A percentile compares a stretch with the other conserved stretches of the same genome.
phyloP scores from a whole-genome alignment of 2,113 vertebrate genomes.

The Morphnarchus princeps region DNA sequence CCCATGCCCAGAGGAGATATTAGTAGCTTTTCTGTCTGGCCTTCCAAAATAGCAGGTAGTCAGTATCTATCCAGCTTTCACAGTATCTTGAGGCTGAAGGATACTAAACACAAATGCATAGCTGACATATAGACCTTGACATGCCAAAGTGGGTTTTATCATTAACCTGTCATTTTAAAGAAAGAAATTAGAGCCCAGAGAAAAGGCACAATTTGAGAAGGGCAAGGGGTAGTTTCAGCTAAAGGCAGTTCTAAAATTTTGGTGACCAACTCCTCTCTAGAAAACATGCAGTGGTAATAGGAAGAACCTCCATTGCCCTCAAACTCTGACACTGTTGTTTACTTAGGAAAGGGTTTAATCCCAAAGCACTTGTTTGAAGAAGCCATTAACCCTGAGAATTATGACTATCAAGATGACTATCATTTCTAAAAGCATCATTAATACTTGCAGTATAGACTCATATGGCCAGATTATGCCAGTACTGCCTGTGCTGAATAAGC shows the following conservation, averaged over 20 bases:
- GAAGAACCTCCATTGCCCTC: not conserved
- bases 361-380: not conserved
- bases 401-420: not conserved
- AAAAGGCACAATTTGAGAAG: not conserved
- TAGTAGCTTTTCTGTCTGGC: not conserved
- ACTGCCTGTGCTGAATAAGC: not conserved
- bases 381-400: not conserved
- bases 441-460: not conserved
- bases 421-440: not conserved
- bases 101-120: not conserved
- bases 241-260: not conserved
- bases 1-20: not conserved
- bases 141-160: not conserved
- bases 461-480: not conserved
- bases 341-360: not conserved
- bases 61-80: not conserved
- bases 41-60: not conserved
- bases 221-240: not conserved
- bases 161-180: not conserved
- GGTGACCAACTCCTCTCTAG: not conserved
- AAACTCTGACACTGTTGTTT: not conserved
- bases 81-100: not conserved
- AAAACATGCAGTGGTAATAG: not conserved
- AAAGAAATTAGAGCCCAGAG: not conserved
- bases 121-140: not conserved